Conservation (phyloP, 53 echinoderm and acorn worm genomes). For the Zoroaster sp. region DNA sequence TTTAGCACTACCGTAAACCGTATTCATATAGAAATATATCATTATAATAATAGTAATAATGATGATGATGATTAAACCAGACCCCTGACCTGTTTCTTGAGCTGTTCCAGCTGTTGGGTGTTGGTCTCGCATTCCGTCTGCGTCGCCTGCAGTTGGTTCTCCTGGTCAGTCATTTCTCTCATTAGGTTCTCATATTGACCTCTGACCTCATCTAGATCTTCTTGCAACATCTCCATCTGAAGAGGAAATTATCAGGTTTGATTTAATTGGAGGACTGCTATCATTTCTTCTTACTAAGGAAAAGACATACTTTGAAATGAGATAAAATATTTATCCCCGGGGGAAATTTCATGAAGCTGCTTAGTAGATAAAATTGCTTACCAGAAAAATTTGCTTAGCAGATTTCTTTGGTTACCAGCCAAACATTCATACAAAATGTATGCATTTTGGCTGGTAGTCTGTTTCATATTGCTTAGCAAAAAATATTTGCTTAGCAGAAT, state of each 20-base stretch:
- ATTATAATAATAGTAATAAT: neutral
- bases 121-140: slow-evolving; percentile 50
- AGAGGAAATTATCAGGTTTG: neutral
- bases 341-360: no score
- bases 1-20: neutral
- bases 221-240: slow-evolving; percentile 55
- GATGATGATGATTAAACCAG: no score
- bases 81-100: slow-evolving; percentile 71
- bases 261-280: neutral
- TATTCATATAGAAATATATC: neutral
- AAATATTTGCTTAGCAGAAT: neutral
- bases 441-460: no score
- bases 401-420: neutral
- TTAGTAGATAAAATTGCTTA: no score
- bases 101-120: neutral
- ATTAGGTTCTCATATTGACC: slow-evolving; percentile 68
- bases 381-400: no score
- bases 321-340: no score
- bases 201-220: slow-evolving; percentile 74
- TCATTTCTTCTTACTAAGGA: neutral
- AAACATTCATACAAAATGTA: no score
- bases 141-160: slow-evolving; percentile 37
- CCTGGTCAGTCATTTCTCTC: slow-evolving; percentile 71
- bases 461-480: no score
- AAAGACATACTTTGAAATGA: neutral